Evolutionary conservation across 2,113 vertebrate species (phyloP), one percentile per base, ranked within the genome.

Genomic region (Catharus fuscescens): DNA sequence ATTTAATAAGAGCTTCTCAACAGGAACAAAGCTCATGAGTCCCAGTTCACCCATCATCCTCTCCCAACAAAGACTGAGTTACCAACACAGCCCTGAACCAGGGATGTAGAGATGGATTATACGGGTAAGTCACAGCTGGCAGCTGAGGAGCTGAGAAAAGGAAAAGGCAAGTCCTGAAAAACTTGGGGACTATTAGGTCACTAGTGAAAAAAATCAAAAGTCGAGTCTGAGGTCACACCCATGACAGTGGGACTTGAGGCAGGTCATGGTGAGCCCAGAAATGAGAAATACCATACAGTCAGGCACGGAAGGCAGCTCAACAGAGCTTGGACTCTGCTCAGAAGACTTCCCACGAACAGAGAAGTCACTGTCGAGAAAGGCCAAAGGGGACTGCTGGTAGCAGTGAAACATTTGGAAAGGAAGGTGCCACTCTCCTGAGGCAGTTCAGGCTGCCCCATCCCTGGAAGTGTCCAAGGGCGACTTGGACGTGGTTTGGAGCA

Each of bases 341-440:
- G 0, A 2, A 31, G 7, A 2, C 26, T 21, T 54, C 25, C 47
- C 36, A 69, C 0, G 0, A 50, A 29, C 34, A 8, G n/a, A 57
- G 25, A 21, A 76, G 48, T 6, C 25, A 6, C 36, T 21, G 50
- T 2, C 7, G 28, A 62, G 60, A 57, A 66, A 65, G 60, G 24
- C 60, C 17, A 2, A 23, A 77, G 45, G 34, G 40, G n/a, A 44
- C 4, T 2, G 40, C 2, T 2, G 1, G 20, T 18, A 24, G 20
- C 54, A 42, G 14, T 0, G 4, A 31, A 50, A 4, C 15, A 26
- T 4, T 4, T 18, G 24, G 44, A 53, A 44, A 15, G 57, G 40
- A 54, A 53, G 36, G 18, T 5, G 42, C 20, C 71, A 62, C 36
- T 26, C 64, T 70, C 64, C 42, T 17, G 34, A 83, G 62, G 47